Evolutionary conservation across 2,888 invertebrate species (phyloP), one percentile per base, ranked within the genome.

Genomic region (Agrotis exclamationis): DNA sequence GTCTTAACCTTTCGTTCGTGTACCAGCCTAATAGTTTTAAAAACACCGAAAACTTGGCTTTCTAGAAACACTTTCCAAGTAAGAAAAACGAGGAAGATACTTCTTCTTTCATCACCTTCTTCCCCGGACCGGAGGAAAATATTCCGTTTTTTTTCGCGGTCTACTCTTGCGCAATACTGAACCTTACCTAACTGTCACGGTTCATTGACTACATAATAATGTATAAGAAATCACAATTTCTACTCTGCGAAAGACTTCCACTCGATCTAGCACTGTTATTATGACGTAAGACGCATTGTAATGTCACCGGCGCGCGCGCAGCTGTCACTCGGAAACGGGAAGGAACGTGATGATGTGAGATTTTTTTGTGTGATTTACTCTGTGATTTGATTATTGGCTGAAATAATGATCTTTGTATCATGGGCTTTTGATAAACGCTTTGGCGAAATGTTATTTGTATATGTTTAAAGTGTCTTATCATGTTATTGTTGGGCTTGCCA

Each of bases 271-370:
- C 63, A 67, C 70, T 51, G 28, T 70, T 74, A 71, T 73, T 73
- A 75, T 85, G 80, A 78, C 63, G 63, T 69, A 85, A 85, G 20
- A 22, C 28, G 51, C 67, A 83, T 83, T 83, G 85, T 83, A 65
- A 68, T 80, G 78, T 70, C 72, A 51, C 63, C 56, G 44, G 48
- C 71, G 68, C 66, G 63, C 11, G 64, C 76, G 64, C 71, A 70
- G 66, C 50, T 70, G 64, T 62, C 71, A 63, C 28, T 74, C 79
- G 82, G 74, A 84, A 79, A 70, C 56, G 69, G 74, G 65, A 82
- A 84, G 74, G 71, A 75, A 78, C 54, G 47, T 57, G 64, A 58
- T 74, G 69, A 53, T n/a, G 20, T 66, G 51, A 16, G 24, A 62
- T 54, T 69, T 74, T 45, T 67, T 60, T 47, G n/a, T 68, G 51